Percentiles rank a stretch among this genome's conserved stretches.
These are phyloP conservation scores for Drosophila anomelani DNA, from an alignment of 2,888 invertebrate species.

Conservation along the genomic window DNA sequence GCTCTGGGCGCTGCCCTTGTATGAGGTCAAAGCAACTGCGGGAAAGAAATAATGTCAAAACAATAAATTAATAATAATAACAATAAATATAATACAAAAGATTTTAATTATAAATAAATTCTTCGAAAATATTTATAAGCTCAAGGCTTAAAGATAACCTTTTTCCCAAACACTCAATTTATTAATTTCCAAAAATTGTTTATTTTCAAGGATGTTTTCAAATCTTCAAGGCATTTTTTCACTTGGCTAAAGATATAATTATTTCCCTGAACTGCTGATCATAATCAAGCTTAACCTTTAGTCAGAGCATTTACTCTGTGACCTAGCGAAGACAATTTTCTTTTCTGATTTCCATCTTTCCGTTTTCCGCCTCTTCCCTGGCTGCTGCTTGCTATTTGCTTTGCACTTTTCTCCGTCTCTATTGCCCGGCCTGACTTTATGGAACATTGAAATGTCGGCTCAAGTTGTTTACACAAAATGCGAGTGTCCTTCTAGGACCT, in stretches of 20 bases:
- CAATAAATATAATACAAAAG: background rate
- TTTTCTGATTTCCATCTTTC: conserved; percentile 12
- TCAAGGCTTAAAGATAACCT: background rate
- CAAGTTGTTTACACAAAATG: conserved; percentile 78
- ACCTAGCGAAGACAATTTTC: conserved; percentile 43
- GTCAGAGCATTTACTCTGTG: conserved; percentile 33
- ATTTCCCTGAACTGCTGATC: conserved; percentile 19
- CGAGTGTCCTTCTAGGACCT: conserved; percentile 37
- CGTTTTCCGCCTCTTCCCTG: background rate
- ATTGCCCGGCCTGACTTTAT: conserved; percentile 59
- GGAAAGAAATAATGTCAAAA: background rate
- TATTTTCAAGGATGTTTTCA: too few relatives aligned
- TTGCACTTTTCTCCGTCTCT: conserved; percentile 55
- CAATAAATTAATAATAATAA: too few relatives aligned
- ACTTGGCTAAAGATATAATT: background rate
- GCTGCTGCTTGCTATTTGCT: conserved; percentile 47
- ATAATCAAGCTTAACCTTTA: conserved; percentile 36
- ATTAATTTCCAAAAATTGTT: too few relatives aligned
- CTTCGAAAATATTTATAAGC: background rate
- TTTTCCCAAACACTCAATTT: background rate
- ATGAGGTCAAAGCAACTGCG: conserved; percentile 84
- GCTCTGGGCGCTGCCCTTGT: conserved; percentile 85
- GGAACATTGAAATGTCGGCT: conserved; percentile 72
- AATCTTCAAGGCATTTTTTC: too few relatives aligned
- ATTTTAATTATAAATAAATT: background rate